Evolutionary conservation across 2,113 vertebrate genomes (phyloP).

Genomic region (Toxotes jaculatrix): DNA sequence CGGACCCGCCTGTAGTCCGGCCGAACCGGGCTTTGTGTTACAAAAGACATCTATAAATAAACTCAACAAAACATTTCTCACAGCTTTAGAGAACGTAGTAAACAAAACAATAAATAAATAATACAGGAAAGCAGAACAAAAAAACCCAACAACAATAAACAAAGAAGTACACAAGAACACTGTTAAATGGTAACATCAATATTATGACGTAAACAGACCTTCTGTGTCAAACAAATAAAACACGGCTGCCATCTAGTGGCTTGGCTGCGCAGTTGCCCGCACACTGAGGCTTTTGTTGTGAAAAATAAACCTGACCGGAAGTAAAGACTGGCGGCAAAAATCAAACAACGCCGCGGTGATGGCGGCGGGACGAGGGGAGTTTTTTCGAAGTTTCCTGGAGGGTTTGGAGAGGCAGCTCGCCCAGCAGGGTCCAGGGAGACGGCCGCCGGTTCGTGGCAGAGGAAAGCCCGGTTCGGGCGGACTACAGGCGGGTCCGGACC

Average conservation of each 20-base stretch:
- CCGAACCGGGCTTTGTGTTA: no score
- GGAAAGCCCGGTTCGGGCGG: neutral
- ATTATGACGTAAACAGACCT: no score
- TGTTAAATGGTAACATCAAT: no score
- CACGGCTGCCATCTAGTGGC: conserved; percentile 14
- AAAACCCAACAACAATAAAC: no score
- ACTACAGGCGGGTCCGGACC: neutral
- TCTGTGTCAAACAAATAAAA: neutral
- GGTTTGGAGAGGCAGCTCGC: neutral
- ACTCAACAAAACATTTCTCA: no score
- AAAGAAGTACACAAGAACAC: no score
- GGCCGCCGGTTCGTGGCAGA: accelerated
- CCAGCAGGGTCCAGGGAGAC: neutral
- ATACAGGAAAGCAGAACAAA: no score
- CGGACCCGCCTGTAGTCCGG: no score
- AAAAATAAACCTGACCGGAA: conserved; percentile 9
- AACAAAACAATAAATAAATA: no score
- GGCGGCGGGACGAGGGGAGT: conserved; percentile 40
- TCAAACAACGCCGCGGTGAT: neutral
- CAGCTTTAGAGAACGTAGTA: no score
- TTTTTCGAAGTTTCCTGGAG: neutral
- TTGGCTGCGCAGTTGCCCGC: neutral
- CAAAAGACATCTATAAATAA: no score
- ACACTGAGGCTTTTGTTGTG: neutral
- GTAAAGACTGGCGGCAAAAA: neutral